Evolutionary conservation across 2,888 invertebrate species (phyloP).

Genomic region (Mesorhabditis belari): DNA sequence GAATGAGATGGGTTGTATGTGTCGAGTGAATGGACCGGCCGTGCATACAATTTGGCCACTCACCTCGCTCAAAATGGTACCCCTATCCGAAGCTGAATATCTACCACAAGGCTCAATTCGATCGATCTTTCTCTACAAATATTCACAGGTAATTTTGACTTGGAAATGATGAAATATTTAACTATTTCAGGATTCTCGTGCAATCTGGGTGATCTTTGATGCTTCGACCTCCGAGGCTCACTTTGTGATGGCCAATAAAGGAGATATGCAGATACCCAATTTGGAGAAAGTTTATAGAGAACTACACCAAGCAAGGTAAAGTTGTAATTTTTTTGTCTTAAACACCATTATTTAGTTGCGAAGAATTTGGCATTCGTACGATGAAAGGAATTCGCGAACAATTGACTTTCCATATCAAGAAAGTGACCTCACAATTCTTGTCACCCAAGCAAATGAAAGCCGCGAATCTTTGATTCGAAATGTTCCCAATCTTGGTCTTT

Average conservation of each 20-base stretch:
- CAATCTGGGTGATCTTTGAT: constrained; percentile 81
- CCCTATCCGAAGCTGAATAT: constrained; percentile 8
- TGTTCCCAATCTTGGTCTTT: constrained; percentile 69
- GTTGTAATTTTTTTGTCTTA: constrained; percentile 49
- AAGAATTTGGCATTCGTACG: constrained; percentile 54
- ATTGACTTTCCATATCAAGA: constrained; percentile 22
- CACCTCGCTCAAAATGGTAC: constrained; percentile 11
- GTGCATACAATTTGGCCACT: not conserved
- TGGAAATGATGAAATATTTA: too few species aligned
- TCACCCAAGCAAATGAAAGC: constrained; percentile 15
- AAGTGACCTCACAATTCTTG: constrained; percentile 19
- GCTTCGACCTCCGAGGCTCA: constrained; percentile 71
- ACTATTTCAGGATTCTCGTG: constrained; percentile 60
- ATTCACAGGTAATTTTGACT: constrained; percentile 52
- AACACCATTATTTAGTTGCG: not conserved
- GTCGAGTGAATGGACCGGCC: constrained; percentile 11
- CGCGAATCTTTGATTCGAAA: constrained; percentile 31
- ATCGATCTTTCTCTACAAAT: constrained; percentile 80
- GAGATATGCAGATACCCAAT: constrained; percentile 68
- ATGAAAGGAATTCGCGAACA: constrained; percentile 10
- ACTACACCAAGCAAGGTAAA: constrained; percentile 64
- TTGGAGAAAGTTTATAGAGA: constrained; percentile 72
- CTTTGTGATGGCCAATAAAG: constrained; percentile 56
- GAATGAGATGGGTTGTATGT: constrained; percentile 72
- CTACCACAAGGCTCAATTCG: constrained; percentile 59